Evolutionary conservation across 2,888 invertebrate genomes (phyloP), one percentile per base, ranked within the genome.

Genomic region (Drosophila flavopinicola): DNA sequence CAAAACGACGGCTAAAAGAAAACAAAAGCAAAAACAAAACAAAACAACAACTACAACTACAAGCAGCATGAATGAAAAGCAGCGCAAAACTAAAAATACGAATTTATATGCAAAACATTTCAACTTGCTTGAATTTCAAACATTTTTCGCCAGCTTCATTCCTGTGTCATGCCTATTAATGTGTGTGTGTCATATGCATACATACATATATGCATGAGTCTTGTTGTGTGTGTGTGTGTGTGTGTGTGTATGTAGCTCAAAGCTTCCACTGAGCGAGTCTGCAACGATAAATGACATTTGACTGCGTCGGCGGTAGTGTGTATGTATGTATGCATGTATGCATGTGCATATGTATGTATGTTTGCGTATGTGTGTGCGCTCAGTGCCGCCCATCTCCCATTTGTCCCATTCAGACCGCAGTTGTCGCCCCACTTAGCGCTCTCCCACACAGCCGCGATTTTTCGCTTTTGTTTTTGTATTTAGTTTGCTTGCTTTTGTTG

Each of bases 71-170:
- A 66, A 74, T 79, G 77, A 67, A 73, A 65, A 66, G 59, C 70
- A 71, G 23, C 47, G 52, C 35, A 54, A 48, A 59, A 64, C 66
- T 67, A 69, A 68, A 78, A 78, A 79, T 79, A 78, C 63, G 53
- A 70, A 79, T 78, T 79, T 79, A 78, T 76, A 78, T 79, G 79
- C 80, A 78, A 78, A 79, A 70, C 66, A 66, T 70, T 78, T 77
- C 44, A 56, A 66, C 63, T 78, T 79, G 75, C 70, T 74, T 78
- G 65, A 79, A 74, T 76, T 67, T 79, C 66, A 65, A 73, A 76
- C 64, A 74, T 73, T 76, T 74, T 67, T 63, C 63, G 64, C 66
- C 61, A 74, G 68, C 67, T 71, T 72, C 72, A 54, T 54, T 66
- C 51, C 65, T 56, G 30, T 61, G 57, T 57, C 66, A 54, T 66